Evolutionary conservation across 2,888 invertebrate genomes (phyloP).

Genomic region (Nineta flava): DNA sequence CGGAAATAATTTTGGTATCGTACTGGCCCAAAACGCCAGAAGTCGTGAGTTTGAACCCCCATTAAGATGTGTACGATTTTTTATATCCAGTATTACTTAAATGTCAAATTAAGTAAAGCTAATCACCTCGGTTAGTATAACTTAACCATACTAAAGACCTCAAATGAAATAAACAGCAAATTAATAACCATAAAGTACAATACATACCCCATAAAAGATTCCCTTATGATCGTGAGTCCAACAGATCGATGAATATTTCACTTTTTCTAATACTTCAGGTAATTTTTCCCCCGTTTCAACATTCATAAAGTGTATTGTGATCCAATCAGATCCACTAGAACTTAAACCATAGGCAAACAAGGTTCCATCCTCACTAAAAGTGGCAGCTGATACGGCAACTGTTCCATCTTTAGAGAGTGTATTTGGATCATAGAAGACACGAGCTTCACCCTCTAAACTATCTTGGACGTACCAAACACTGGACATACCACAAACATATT

Average conservation of each 20-base stretch:
- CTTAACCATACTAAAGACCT: too few species aligned
- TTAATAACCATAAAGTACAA: conserved; percentile 1
- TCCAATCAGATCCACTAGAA: conserved; percentile 92
- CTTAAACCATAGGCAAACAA: conserved; percentile 85
- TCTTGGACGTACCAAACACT: conserved; percentile 87
- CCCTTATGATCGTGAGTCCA: conserved; percentile 95
- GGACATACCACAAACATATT: conserved; percentile 14
- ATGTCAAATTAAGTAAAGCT: too few species aligned
- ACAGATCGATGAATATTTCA: conserved; percentile 79
- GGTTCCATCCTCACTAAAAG: conserved; percentile 80
- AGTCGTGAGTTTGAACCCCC: too few species aligned
- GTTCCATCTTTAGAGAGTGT: conserved; percentile 81
- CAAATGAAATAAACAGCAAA: too few species aligned
- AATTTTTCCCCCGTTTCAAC: conserved; percentile 65
- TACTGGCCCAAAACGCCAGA: too few species aligned
- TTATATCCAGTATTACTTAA: too few species aligned
- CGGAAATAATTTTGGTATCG: too few species aligned
- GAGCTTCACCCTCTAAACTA: conserved; percentile 52
- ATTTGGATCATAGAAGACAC: conserved; percentile 91
- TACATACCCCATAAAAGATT: conserved; percentile 74
- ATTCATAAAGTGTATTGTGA: conserved; percentile 69
- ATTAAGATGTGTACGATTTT: too few species aligned
- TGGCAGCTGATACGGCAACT: conserved; percentile 54
- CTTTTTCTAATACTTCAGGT: conserved; percentile 75
- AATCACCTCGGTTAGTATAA: too few species aligned